A percentile compares a stretch with the other conserved stretches of the same genome.
Conservation (phyloP, 2,113 vertebrate genomes). For the Ctenomys sociabilis region DNA sequence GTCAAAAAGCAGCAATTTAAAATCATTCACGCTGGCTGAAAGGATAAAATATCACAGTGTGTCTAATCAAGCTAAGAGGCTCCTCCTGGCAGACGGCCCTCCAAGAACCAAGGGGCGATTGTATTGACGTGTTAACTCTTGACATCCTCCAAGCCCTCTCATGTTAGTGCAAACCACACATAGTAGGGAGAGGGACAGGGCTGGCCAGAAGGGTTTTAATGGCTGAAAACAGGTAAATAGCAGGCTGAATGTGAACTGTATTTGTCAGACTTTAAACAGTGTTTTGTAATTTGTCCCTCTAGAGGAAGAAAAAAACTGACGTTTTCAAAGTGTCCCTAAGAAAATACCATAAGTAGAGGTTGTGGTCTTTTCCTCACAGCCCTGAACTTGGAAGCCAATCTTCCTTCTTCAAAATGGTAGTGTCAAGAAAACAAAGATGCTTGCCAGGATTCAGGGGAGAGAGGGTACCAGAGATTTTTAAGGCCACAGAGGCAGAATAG, state of each 20-base stretch:
- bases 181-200: background rate
- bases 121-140: constrained; percentile 39
- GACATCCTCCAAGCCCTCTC: background rate
- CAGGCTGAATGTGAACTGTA: background rate
- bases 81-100: constrained; percentile 43
- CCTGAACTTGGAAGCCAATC: background rate
- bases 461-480: background rate
- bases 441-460: background rate
- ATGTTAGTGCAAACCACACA: background rate
- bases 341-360: background rate
- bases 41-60: constrained; percentile 59
- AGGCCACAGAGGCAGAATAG: background rate
- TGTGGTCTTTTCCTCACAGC: constrained; percentile 19
- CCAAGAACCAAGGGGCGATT: constrained; percentile 6
- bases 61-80: constrained; percentile 50
- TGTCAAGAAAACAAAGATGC: background rate
- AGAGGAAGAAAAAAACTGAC: background rate
- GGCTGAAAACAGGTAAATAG: constrained; percentile 49
- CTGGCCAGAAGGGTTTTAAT: background rate
- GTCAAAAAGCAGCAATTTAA: constrained; percentile 69
- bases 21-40: constrained; percentile 56
- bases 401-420: background rate
- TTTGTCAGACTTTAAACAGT: background rate
- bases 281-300: constrained; percentile 29
- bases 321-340: constrained; percentile 27